A percentile compares a stretch with the other conserved stretches of the same genome.
Conservation (phyloP, 1,140 invertebrate genomes). For the Harlomillsia oculata region DNA sequence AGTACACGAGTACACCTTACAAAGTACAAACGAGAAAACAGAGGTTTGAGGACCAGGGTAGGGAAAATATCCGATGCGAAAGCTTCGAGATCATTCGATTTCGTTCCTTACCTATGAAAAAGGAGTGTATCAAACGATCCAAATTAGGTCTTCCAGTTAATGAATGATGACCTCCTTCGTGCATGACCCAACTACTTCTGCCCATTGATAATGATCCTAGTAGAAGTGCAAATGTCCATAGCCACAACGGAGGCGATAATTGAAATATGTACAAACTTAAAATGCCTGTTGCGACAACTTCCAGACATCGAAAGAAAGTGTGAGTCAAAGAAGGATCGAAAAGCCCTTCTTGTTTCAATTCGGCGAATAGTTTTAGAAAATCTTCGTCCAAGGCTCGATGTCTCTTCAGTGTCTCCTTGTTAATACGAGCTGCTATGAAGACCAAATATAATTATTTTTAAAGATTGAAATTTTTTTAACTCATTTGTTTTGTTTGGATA, state of each 20-base stretch:
- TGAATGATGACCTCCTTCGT: not conserved
- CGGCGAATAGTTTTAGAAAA: not conserved
- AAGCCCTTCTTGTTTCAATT: not conserved
- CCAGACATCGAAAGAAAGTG: not conserved
- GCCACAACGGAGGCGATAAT: not conserved
- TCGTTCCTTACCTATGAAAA: not conserved
- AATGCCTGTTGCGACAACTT: not conserved
- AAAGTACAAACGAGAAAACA: too few relatives aligned
- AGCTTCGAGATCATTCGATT: too few relatives aligned
- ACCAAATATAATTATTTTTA: too few relatives aligned
- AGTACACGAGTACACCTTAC: too few relatives aligned
- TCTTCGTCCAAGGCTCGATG: not conserved
- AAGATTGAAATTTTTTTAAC: too few relatives aligned
- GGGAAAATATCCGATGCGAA: too few relatives aligned
- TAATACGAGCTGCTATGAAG: too few relatives aligned
- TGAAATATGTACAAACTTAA: not conserved
- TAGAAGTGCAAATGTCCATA: not conserved
- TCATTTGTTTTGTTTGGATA: too few relatives aligned
- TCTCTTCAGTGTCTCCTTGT: not conserved
- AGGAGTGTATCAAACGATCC: not conserved
- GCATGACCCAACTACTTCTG: not conserved
- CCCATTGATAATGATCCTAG: not conserved
- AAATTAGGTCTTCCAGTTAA: not conserved
- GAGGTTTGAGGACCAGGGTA: too few relatives aligned
- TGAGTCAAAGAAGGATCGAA: not conserved